These are phyloP conservation scores for Synaphobranchus kaupii DNA, from an alignment of 2,797 vertebrate species.

Conservation along the genomic window DNA sequence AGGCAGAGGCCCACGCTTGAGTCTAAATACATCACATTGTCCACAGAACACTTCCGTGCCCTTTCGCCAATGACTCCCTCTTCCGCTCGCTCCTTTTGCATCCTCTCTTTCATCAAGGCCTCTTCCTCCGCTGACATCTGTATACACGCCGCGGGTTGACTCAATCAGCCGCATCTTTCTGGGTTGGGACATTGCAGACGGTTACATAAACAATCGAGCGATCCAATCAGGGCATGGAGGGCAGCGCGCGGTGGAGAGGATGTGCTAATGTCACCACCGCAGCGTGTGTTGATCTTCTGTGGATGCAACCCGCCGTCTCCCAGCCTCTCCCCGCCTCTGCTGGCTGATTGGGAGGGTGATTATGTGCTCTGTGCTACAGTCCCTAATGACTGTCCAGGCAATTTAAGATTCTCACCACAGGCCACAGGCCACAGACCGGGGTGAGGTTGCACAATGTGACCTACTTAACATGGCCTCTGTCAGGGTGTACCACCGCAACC, in stretches of 20 bases:
- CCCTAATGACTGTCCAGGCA: conserved; percentile 31
- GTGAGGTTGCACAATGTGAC: conserved; percentile 24
- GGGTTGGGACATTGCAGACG: not conserved
- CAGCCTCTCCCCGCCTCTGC: conserved; percentile 11
- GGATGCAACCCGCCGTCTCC: not conserved
- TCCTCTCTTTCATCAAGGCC: not conserved
- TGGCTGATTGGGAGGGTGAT: conserved; percentile 21
- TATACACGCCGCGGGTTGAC: conserved; percentile 11
- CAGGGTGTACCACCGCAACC: not conserved
- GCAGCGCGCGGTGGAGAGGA: not conserved
- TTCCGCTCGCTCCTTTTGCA: conserved; percentile 15
- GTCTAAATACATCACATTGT: conserved; percentile 13
- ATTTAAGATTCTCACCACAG: conserved; percentile 5
- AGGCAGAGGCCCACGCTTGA: conserved; percentile 27
- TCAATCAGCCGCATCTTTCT: conserved; percentile 6
- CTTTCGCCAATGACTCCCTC: not conserved
- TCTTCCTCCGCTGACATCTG: not conserved
- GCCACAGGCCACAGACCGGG: conserved; percentile 28
- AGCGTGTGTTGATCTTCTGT: conserved; percentile 13
- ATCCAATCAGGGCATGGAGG: not conserved
- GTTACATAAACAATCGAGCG: conserved; percentile 8
- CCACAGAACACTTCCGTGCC: not conserved
- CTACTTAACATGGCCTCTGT: conserved; percentile 13
- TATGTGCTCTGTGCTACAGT: not conserved
- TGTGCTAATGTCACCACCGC: not conserved